phyloP scores from a whole-genome alignment of 2,888 invertebrate species.

The Tachina grossa region DNA sequence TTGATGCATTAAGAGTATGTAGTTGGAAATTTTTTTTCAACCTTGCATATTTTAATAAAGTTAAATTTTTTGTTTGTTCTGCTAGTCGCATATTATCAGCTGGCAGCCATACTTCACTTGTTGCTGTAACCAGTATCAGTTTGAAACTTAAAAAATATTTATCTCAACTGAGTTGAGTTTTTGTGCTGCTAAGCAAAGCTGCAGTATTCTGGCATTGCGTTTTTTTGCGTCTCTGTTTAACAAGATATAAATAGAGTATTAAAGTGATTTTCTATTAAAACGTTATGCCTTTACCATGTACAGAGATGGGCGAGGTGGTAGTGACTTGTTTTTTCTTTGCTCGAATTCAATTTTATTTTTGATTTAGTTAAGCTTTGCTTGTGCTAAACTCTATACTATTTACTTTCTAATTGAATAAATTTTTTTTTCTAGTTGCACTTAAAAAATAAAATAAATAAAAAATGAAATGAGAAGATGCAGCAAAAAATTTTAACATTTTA shows the following conservation, averaged over 20 bases:
- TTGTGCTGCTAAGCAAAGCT: neutral
- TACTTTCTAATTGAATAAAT: constrained; percentile 58
- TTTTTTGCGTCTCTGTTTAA: constrained; percentile 21
- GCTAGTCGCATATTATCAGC: constrained; percentile 35
- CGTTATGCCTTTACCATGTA: constrained; percentile 69
- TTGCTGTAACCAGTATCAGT: constrained; percentile 25
- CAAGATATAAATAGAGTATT: constrained; percentile 60
- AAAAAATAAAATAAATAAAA: constrained; percentile 14
- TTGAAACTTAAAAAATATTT: constrained; percentile 44
- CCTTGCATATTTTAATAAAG: constrained; percentile 65
- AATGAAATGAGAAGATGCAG: neutral
- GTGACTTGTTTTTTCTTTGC: constrained; percentile 23
- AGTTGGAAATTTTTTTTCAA: constrained; percentile 24
- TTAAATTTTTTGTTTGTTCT: constrained; percentile 47
- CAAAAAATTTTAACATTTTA: constrained; percentile 51
- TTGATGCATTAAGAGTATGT: neutral
- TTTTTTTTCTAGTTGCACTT: neutral
- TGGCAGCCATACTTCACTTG: constrained; percentile 64
- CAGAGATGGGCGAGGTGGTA: constrained; percentile 70
- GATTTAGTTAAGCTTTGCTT: constrained; percentile 51
- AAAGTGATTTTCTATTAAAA: constrained; percentile 70
- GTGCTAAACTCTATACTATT: constrained; percentile 45
- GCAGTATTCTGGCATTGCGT: constrained; percentile 9
- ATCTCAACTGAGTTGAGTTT: constrained; percentile 18
- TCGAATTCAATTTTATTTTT: constrained; percentile 24